Base-by-base conservation (phyloP, 2,797 vertebrate species). In the Sciaenops ocellatus region DNA sequence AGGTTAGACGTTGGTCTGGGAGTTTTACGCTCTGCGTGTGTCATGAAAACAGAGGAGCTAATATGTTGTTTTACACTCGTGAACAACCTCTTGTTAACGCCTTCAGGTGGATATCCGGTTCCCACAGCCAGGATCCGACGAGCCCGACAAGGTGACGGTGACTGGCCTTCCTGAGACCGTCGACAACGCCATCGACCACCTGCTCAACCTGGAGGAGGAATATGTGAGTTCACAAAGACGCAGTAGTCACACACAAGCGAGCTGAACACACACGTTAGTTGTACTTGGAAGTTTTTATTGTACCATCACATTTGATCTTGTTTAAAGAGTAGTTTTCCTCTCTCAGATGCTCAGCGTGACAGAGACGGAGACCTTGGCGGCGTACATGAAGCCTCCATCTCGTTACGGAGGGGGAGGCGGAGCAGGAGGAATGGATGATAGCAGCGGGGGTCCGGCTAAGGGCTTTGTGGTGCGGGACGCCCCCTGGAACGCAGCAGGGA, bases 381-480 rank as follows among this genome's bases (percentile, higher is more conserved):
- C 96, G 1, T 96, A 96, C 76, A 96, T 97, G 96, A 96, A 96
- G 87, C 96, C 95, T 12, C 96, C 96, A 0, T 96, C 96, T 34
- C 95, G 95, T 55, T 93, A 90, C 0, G 94, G 94, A 61, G 89
- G 88, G 0, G 90, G 85, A 5, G 86, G 83, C 0, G 95, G 94
- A 26, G 85, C 87, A 1, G 93, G 94, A 54, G 94, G 91, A 12
- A 51, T 59, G 8, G 95, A 94, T 0, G 95, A 95, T 0, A 87
- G 91, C 67, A 90, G 84, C 10, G 94, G 87, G 51, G 90, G 67
- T 28, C 86, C 93, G 0, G 89, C 93, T 10, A 97, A 96, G 85
- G 95, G 93, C 85, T 96, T 95, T 11, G 94, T 96, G 69, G 96
- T 94, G 52, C 93, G 95, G 57, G 94, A 96, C 17, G 94, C 95